Base-by-base conservation (phyloP, 2,797 vertebrate species). In the Passerculus sandwichensis region DNA sequence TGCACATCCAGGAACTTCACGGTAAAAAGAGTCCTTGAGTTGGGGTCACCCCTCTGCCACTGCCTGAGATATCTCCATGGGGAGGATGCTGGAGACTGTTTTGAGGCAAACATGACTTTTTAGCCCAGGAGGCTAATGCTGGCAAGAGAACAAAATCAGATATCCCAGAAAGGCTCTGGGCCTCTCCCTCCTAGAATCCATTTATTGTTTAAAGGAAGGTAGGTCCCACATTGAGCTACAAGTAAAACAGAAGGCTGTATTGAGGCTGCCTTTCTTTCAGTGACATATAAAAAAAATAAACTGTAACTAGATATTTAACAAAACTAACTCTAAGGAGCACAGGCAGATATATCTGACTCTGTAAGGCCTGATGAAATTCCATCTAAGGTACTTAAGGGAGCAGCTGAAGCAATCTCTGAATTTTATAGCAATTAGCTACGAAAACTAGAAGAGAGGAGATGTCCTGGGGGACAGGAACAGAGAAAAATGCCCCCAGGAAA, bases 181-280 rank as follows among this genome's bases (percentile, higher is more conserved):
- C 18, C 22, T 76, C 56, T 59, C 47, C 12, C 26, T 85, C 11
- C 38, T 45, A 48, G 20, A 76, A 9, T 1, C 2, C 10, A 14
- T 50, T 67, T 61, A 67, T 17, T 25, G 20, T 57, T 61, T 54
- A 53, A 51, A 76, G 15, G 15, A 72, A 79, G 36, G 19, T 11
- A 75, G 36, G 22, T 73, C 20, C 13, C 14, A 51, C 2, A 2
- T n/a, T 0, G 0, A 85, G 32, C 38, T n/a, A 50, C 26, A 30
- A 11, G 15, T 61, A 91, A 91, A 74, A 45, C 25, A 50, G 21
- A 85, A 57, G 10, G 48, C 48, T 27, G 15, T n/a, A 71, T 38
- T 45, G 67, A 53, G 13, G 17, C 11, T 23, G 70, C 69, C 19
- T 38, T 67, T 89, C 11, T 88, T 88, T 34, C 57, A 34, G 18